A percentile compares a stretch with the other conserved stretches of the same genome.
phyloP scores from a whole-genome alignment of 64 coral and sea anemone genomes.

The Acropora tenuis region DNA sequence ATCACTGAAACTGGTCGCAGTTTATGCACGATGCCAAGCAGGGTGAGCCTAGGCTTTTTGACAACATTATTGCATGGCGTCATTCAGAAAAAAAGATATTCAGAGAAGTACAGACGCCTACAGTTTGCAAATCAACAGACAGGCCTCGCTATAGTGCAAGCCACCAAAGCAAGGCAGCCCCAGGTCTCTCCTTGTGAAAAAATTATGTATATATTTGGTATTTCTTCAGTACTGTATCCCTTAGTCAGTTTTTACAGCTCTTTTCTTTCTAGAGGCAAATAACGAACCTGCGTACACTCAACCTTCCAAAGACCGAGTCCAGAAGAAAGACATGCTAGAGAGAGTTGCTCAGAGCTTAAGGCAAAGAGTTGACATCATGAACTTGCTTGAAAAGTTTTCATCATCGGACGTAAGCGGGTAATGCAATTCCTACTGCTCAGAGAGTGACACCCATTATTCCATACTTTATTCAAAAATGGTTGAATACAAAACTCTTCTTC shows the following conservation, averaged over 20 bases:
- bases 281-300: background rate
- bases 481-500: no score
- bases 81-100: no score
- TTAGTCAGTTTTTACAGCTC: no score
- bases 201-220: no score
- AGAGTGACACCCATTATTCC: background rate
- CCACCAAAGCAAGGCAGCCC: background rate
- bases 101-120: no score
- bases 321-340: background rate
- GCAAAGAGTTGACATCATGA: background rate
- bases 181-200: background rate
- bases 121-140: no score
- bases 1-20: constrained; percentile 32
- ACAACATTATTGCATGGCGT: no score
- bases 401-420: background rate
- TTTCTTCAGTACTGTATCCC: no score
- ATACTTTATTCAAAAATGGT: no score
- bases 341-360: constrained; percentile 4
- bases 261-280: background rate
- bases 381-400: background rate
- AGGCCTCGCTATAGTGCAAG: no score
- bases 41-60: background rate
- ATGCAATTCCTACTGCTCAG: background rate
- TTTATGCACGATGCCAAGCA: constrained; percentile 70
- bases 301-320: no score